Conservation (phyloP, 2,888 invertebrate genomes). For the Nomada flava region DNA sequence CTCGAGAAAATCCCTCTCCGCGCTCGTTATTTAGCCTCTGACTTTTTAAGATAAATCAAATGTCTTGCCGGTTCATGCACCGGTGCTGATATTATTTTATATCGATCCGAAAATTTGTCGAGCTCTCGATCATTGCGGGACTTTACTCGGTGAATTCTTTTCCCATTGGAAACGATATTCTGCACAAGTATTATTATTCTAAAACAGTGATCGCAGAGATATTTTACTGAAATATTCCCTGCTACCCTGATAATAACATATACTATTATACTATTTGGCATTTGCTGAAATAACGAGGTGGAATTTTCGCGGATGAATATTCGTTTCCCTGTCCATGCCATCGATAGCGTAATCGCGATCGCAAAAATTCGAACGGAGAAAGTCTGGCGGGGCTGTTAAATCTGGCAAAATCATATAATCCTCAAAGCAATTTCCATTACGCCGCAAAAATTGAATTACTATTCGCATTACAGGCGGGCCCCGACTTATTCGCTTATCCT, state of each 20-base stretch:
- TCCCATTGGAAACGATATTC: too few species aligned
- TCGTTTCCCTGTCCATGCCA: neutral
- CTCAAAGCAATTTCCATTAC: slow-evolving; percentile 38
- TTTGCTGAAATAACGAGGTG: too few species aligned
- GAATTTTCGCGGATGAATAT: neutral
- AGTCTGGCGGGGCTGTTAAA: slow-evolving; percentile 19
- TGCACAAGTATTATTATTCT: too few species aligned
- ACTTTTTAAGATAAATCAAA: neutral
- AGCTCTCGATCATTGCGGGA: too few species aligned
- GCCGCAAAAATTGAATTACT: slow-evolving; percentile 37
- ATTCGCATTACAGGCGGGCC: slow-evolving; percentile 39
- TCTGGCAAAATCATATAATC: slow-evolving; percentile 35
- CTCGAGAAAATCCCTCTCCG: slow-evolving; percentile 11
- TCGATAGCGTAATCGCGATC: neutral
- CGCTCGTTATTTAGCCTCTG: neutral
- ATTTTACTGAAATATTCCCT: too few species aligned
- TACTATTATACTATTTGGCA: too few species aligned
- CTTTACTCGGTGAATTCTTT: too few species aligned
- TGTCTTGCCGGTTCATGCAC: neutral
- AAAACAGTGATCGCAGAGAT: too few species aligned
- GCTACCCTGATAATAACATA: too few species aligned
- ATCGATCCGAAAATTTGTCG: too few species aligned
- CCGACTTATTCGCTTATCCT: slow-evolving; percentile 36
- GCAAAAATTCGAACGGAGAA: neutral
- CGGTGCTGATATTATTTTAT: too few species aligned